Base-by-base conservation (phyloP, 2,797 vertebrate species). In the Pantherophis vulpinus region DNA sequence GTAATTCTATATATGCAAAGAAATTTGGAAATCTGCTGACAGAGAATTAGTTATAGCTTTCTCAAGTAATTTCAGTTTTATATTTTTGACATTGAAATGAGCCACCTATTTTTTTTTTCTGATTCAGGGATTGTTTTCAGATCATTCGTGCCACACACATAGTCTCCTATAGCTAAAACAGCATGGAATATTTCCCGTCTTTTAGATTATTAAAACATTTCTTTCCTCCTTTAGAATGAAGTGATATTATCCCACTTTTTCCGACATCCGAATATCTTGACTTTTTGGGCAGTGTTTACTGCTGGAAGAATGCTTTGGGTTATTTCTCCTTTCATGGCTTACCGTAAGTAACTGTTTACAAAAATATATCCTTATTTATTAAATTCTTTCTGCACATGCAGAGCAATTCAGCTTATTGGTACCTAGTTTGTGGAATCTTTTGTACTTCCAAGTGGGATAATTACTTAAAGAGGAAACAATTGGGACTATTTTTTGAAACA, bases 281-380 rank as follows among this genome's bases (percentile, higher is more conserved):
- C 98, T 1, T 98, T 99, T 8, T 98, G 98, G 96, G 98, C 99
- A 95, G 98, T 99, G 90, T 99, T 99, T 97, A 98, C 98, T 96
- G 98, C 98, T 96, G 98, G 98, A 97, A 99, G 98, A 95, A 99
- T 99, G 98, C 99, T 99, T 93, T 99, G 99, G 99, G 98, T 99
- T 94, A 98, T 99, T 96, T 98, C 98, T 37, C 99, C 99, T 0
- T 99, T 99, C 96, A 99, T 99, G 99, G 98, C 98, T 88, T 99
- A 99, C 12, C 98, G 99, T 99, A 97, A 98, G 98, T 95, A 29
- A 96, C 92, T 86, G 91, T 92, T 16, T 88, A 56, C 58, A 93
- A 95, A 63, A 83, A 60, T 7, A 56, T 32, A 87, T 37, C n/a
- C 88, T 27, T 92, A 93, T 79, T 25, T 74, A 9, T 16, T 94